Evolutionary conservation across 2,797 vertebrate species (phyloP).

Genomic region (Tapirus indicus): DNA sequence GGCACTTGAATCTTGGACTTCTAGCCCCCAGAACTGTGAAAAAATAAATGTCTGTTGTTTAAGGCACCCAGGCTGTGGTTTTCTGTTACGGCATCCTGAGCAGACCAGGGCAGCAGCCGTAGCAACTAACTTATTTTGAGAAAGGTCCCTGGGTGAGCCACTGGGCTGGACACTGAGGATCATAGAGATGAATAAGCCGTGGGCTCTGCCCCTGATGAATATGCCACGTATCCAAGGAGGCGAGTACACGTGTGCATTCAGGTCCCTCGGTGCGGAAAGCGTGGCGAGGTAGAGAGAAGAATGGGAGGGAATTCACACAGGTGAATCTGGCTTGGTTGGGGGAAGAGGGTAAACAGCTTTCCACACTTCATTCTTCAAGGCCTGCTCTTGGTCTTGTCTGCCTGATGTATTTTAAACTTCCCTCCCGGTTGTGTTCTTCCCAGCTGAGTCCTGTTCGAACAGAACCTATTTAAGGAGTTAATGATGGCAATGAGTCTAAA

Average conservation of each 20-base stretch:
- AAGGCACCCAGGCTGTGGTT: neutral
- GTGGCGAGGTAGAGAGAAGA: too few relatives aligned
- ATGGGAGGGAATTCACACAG: neutral
- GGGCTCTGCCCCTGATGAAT: neutral
- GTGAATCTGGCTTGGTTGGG: too few relatives aligned
- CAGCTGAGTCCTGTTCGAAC: neutral
- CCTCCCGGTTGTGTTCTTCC: neutral
- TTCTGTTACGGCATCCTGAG: neutral
- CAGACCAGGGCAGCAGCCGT: rapidly evolving
- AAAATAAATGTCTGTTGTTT: neutral
- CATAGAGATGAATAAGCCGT: neutral
- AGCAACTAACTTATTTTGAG: neutral
- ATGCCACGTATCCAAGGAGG: neutral
- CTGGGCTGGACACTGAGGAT: neutral
- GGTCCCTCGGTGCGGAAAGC: neutral
- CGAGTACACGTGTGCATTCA: neutral
- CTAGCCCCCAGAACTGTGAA: neutral
- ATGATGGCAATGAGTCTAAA: neutral
- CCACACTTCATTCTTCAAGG: neutral
- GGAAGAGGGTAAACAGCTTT: neutral
- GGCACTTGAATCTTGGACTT: neutral
- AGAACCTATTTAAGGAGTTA: neutral
- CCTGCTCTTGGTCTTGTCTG: neutral
- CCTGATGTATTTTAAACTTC: neutral
- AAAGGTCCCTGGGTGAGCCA: neutral